Base-by-base conservation (phyloP, 1,140 invertebrate species). In the Tribolium madens region DNA sequence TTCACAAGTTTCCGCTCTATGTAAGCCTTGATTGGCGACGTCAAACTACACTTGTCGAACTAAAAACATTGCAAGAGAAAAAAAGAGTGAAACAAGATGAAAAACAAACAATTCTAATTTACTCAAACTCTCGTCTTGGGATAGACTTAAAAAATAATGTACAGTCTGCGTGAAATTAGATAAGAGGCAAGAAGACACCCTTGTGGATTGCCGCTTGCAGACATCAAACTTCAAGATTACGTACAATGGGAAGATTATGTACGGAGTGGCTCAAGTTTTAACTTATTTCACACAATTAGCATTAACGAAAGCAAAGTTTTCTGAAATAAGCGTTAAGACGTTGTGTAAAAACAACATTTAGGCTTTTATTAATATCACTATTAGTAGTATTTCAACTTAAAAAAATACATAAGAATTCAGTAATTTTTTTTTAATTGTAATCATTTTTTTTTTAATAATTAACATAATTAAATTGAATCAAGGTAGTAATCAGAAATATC, bases 1-100 rank as follows among this genome's bases (percentile, higher is more conserved):
- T 15, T 53, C 13, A 53, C 50, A 53, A 53, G 50, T 53, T 53
- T 15, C 50, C 12, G 50, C 12, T 53, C 15, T 53, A 26, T 42
- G 9, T 10, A n/a, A 7, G 2, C 4, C 36, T 42, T 42, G 36
- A 42, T 42, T 42, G 36, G 36, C 36, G 6, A 10, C 36, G 36
- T 42, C 2, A 42, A 42, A 42, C 36, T 42, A 42, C 36, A 42
- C n/a, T 42, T 42, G 36, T 42, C 36, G 36, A 42, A 42, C 36
- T 42, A 42, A 36, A 36, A 36, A 36, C 33, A 36, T 36, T 36
- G 10, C 2, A 42, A 9, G 9, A 2, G 36, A 9, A 42, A 26
- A 26, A 26, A 26, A 26, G 0, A 3, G 3, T 21, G 21, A 26
- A 26, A 26, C 21, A 26, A 26, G 21, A 26, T 26, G 36, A 42